Base-by-base conservation (phyloP, 2,888 invertebrate genomes). In the Pollenia griseotomentosa region DNA sequence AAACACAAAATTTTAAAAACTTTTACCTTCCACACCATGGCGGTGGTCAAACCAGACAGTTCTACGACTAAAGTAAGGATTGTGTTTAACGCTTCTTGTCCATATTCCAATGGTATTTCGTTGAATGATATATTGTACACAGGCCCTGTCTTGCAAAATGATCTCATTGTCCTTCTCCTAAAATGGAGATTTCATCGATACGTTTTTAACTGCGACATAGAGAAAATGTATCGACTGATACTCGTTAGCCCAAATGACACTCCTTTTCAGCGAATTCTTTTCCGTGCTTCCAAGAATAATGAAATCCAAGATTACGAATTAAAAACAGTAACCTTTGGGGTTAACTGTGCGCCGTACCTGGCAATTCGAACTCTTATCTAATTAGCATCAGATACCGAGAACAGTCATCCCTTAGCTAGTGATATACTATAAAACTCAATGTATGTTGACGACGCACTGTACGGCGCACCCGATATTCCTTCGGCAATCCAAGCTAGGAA, bases 31-130 rank as follows among this genome's bases (percentile, higher is more conserved):
- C 79, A 16, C 70, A 79, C 14, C 61, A 70, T 11, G 61, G 61
- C 79, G 6, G 70, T 79, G 3, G 12, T 79, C 3, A 70, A 79
- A 10, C 70, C 70, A 7, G 70, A 70, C 12, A 79, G 79, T n/a
- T 46, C 79, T 11, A 79, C 70, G 4, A 79, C 79, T 7, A 79
- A 79, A 7, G 70, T 63, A 5, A 33, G 59, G 12, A 61, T 70
- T 6, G 79, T 79, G 9, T 70, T 79, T 10, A 79, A 79, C 40
- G 79, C 68, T 1, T 79, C 70, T 2, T 79, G 40, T 14, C 19
- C 51, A 33, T 59, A 61, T 7, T 79, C 79, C 2, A 70, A 68
- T 51, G 68, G 70, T 3, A 9, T 53, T 6, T 59, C 46, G 0
- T 40, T 79, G 11, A 79, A 70, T 16, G 70, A 79, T 14, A 40